phyloP scores from a whole-genome alignment of 2,113 vertebrate genomes.

The Atractosteus spatula region DNA sequence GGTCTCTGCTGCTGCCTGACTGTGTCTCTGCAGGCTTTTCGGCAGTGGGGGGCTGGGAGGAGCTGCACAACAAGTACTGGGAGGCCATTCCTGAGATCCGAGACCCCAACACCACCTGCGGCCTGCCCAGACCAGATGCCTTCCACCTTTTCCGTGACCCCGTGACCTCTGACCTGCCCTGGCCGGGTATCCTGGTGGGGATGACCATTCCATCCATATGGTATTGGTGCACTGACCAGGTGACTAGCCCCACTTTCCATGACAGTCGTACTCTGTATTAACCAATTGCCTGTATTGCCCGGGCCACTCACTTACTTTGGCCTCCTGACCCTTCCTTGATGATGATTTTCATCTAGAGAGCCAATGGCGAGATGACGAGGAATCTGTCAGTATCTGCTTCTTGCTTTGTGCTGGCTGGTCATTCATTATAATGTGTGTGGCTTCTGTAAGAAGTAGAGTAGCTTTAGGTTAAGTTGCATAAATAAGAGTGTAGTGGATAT shows the following conservation, averaged over 20 bases:
- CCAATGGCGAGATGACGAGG: no score
- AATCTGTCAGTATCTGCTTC: no score
- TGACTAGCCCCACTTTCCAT: slow-evolving; percentile 37
- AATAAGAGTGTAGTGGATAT: no score
- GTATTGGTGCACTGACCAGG: slow-evolving; percentile 99
- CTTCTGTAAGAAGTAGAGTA: no score
- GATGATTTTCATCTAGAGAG: no score
- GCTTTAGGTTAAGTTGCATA: no score
- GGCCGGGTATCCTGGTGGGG: slow-evolving; percentile 88
- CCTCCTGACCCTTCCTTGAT: no score
- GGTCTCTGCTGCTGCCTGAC: background rate
- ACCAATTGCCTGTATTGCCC: background rate
- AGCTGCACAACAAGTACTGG: slow-evolving; percentile 73
- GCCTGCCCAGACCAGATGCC: slow-evolving; percentile 81
- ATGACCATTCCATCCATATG: slow-evolving; percentile 92
- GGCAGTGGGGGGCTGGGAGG: slow-evolving; percentile 81
- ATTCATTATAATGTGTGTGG: no score
- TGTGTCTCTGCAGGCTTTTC: slow-evolving; percentile 69
- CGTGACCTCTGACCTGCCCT: slow-evolving; percentile 85
- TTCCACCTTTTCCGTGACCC: slow-evolving; percentile 93
- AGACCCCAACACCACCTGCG: slow-evolving; percentile 81
- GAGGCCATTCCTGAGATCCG: slow-evolving; percentile 72
- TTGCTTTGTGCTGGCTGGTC: no score
- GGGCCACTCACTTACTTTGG: background rate
- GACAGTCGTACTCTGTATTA: no score